Percentiles rank a stretch among this genome's conserved stretches.
Conservation (phyloP, 2,888 invertebrate genomes). For the Crocallis elinguaria region DNA sequence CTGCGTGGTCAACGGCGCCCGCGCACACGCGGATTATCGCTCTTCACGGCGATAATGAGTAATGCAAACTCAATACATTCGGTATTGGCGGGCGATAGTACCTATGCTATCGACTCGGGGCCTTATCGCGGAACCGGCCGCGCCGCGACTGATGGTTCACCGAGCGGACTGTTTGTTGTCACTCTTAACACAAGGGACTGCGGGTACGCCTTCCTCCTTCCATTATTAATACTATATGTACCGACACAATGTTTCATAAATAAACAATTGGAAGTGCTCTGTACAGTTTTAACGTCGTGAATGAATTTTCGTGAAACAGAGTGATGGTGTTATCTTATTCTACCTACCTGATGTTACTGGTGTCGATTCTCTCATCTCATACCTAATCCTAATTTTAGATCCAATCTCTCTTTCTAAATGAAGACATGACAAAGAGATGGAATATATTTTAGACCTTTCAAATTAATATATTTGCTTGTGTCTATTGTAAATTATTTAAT, state of each 20-base stretch:
- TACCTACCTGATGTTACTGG: too few relatives aligned
- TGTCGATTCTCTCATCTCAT: too few relatives aligned
- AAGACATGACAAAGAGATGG: too few relatives aligned
- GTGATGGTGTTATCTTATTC: slow-evolving; percentile 33
- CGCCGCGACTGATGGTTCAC: slow-evolving; percentile 56
- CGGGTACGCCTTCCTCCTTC: slow-evolving; percentile 58
- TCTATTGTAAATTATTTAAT: too few relatives aligned
- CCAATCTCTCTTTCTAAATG: too few relatives aligned
- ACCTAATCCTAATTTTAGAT: too few relatives aligned
- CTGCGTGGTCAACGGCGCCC: slow-evolving; percentile 49
- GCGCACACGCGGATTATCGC: slow-evolving; percentile 66
- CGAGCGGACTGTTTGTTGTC: slow-evolving; percentile 53
- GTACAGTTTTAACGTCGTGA: slow-evolving; percentile 47
- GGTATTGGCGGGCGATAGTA: slow-evolving; percentile 55
- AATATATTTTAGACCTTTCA: too few relatives aligned
- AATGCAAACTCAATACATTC: slow-evolving; percentile 68
- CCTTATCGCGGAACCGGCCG: slow-evolving; percentile 68
- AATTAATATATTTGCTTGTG: too few relatives aligned
- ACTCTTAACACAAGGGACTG: slow-evolving; percentile 58
- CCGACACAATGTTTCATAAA: slow-evolving; percentile 67
- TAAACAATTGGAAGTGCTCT: slow-evolving; percentile 66
- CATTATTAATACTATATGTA: slow-evolving; percentile 58
- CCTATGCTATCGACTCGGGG: slow-evolving; percentile 57
- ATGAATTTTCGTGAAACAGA: slow-evolving; percentile 43
- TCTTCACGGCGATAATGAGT: slow-evolving; percentile 68